Base-by-base conservation (phyloP, 2,113 vertebrate species). In the Halichoeres trimaculatus region DNA sequence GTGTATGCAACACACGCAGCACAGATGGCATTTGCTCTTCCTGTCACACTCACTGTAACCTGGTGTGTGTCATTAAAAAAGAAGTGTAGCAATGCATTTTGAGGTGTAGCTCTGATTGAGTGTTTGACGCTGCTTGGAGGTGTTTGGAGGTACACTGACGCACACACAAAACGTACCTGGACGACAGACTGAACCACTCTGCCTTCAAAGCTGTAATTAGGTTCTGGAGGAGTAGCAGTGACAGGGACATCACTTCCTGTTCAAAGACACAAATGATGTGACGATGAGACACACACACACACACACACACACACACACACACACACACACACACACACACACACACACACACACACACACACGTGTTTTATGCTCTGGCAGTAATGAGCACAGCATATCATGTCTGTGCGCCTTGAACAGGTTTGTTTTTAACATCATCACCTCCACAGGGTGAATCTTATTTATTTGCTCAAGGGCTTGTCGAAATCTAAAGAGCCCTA, bases 161-260 rank as follows among this genome's bases (percentile, higher is more conserved):
- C 30, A 24, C n/a, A n/a, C n/a, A n/a, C n/a, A n/a, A n/a, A n/a
- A 60, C 74, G 54, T 85, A 86, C 78, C 56, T 82, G 79, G 64
- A 56, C 30, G 56, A 76, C 52, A 86, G 71, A 64, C 47, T 58
- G 57, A 74, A 57, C 41, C 10, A 17, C 52, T 60, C 76, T 61
- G 65, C 64, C 77, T 84, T 85, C 78, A 56, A 59, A 74, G 85
- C 75, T 75, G 70, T 90, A 93, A 94, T 93, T 91, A 89, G 77
- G 76, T 83, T 84, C 58, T 69, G 54, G 78, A 80, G 76, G 74
- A 45, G 48, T 30, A 23, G 30, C 73, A 52, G 81, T 74, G 73
- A 85, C 85, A 70, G 77, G 36, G 59, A 70, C 78, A 84, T 78
- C 76, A 56, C 85, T 80, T 84, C 62, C 73, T 85, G 74, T 87